These are phyloP conservation scores for Hassar affinis DNA, from an alignment of 2,113 vertebrate genomes.

Conservation along the genomic window DNA sequence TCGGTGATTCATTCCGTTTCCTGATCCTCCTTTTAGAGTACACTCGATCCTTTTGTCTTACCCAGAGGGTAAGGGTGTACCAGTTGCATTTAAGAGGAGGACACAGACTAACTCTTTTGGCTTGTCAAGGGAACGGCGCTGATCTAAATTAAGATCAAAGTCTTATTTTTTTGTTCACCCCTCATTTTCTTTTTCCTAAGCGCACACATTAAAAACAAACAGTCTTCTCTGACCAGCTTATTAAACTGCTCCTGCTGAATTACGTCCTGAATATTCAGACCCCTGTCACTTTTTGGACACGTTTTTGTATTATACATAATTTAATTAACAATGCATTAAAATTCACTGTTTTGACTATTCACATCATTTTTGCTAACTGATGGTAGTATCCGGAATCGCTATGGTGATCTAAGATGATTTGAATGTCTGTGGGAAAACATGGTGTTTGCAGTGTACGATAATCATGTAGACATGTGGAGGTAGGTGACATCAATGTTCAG, in stretches of 20 bases:
- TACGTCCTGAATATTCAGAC: no score
- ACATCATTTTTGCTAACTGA: no score
- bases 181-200: background rate
- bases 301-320: background rate
- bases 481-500: no score
- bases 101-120: slow-evolving; percentile 41
- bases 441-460: background rate
- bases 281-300: background rate
- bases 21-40: slow-evolving; percentile 40
- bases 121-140: slow-evolving; percentile 22
- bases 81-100: slow-evolving; percentile 32
- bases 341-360: background rate
- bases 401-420: background rate
- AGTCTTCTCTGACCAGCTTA: background rate
- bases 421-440: background rate
- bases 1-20: slow-evolving; percentile 35
- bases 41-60: slow-evolving; percentile 39
- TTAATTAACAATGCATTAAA: background rate
- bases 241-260: background rate
- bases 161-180: background rate
- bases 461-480: no score
- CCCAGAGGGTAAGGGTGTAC: slow-evolving; percentile 37
- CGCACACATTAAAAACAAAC: background rate
- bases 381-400: background rate
- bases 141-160: background rate